Evolutionary conservation across 2,888 invertebrate genomes (phyloP), one percentile per base, ranked within the genome.

Genomic region (Acleris holmiana): DNA sequence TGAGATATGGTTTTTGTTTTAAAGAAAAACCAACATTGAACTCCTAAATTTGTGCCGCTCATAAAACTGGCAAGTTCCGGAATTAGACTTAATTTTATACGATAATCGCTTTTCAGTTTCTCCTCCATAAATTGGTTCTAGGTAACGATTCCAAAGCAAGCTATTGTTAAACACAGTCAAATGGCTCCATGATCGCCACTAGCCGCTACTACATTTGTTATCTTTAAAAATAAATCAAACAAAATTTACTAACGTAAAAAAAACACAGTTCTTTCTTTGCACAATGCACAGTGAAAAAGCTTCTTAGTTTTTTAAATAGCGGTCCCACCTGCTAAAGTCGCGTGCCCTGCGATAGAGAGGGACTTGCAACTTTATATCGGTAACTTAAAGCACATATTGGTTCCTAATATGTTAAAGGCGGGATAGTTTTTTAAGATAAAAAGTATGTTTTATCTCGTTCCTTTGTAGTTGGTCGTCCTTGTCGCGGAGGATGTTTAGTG

Each of bases 311-410:
- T 90, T 90, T 88, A 88, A 89, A 84, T 71, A 78, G 76, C 74
- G 82, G 80, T 86, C 81, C 84, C 92, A 92, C 92, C 91, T 92
- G 92, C 92, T 86, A 80, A 77, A 84, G 90, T 88, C 92, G 89
- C 91, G 92, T 91, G 91, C 90, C 84, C 65, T 51, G 25, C 40
- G 23, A 18, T 10, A 17, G 17, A 48, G 66, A 54, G 35, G 61
- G 0, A 82, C 67, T 70, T 25, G 57, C 40, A 58, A 58, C 78
- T 71, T 70, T 83, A 77, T 55, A 0, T 2, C 0, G 0, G 61
- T 17, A 1, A 0, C 0, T 53, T 76, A 82, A 70, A 74, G 76
- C 71, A 67, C 44, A 63, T 55, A 68, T 67, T 72, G 2, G 60
- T 17, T 56, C 58, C 29, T 5, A 29, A 44, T 13, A 50, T 59